Conservation (phyloP, 2,113 vertebrate species). For the Taxidea taxus region DNA sequence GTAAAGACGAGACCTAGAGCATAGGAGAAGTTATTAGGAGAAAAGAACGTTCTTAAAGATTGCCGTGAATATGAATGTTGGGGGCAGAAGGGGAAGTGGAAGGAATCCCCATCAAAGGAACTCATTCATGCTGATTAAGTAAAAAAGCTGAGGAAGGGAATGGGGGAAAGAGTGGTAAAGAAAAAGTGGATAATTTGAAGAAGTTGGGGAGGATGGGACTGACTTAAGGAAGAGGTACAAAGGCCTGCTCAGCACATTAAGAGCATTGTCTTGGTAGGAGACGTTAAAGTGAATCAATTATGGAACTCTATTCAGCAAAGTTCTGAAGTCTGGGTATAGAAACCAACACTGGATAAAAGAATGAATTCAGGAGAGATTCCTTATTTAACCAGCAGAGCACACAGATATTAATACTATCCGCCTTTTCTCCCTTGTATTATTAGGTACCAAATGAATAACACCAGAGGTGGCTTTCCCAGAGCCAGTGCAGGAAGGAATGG, state of each 20-base stretch:
- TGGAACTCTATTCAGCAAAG: not conserved
- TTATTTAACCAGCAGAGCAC: not conserved
- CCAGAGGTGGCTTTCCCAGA: not conserved
- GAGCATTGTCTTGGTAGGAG: not conserved
- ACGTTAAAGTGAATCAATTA: not conserved
- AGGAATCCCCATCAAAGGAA: not conserved
- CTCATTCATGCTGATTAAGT: not conserved
- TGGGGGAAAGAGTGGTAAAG: not conserved
- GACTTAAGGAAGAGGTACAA: not conserved
- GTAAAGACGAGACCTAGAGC: not conserved
- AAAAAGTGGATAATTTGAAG: not conserved
- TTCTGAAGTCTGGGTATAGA: not conserved
- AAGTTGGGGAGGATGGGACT: not conserved
- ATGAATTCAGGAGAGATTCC: not conserved
- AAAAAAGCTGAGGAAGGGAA: not conserved
- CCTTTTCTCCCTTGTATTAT: not conserved
- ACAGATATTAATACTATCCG: not conserved
- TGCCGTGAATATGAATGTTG: not conserved
- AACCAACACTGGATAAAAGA: not conserved
- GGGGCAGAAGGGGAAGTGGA: not conserved
- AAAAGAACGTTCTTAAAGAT: not conserved
- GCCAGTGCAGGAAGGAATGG: not conserved
- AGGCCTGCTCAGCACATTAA: not conserved
- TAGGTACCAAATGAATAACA: not conserved
- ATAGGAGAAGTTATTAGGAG: not conserved